phyloP scores from a whole-genome alignment of 1,140 invertebrate species.

The Megalopta genalis region DNA sequence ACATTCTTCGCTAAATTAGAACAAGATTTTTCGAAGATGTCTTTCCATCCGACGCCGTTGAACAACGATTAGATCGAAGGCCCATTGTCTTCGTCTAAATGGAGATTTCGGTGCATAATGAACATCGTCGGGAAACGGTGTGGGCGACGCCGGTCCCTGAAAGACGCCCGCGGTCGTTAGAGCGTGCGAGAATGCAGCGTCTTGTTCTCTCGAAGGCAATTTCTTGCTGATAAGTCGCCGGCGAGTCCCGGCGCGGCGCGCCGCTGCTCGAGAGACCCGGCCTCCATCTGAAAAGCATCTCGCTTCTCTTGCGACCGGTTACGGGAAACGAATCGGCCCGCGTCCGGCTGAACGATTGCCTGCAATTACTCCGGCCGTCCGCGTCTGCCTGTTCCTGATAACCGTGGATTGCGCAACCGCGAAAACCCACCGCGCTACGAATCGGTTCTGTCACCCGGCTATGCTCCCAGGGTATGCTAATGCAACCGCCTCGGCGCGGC shows the following conservation, averaged over 20 bases:
- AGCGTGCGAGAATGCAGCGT: slow-evolving; percentile 63
- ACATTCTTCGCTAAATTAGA: too few species aligned
- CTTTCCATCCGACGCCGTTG: too few species aligned
- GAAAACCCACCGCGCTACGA: background rate
- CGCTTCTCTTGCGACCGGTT: slow-evolving; percentile 8
- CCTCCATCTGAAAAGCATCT: background rate
- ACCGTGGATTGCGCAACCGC: slow-evolving; percentile 12
- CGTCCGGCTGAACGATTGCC: slow-evolving; percentile 36
- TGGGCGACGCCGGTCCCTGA: slow-evolving; percentile 22
- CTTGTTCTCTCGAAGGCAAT: slow-evolving; percentile 64
- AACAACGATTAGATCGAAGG: too few species aligned
- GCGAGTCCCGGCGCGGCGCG: slow-evolving; percentile 22
- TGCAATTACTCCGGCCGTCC: slow-evolving; percentile 28
- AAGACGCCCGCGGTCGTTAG: slow-evolving; percentile 59
- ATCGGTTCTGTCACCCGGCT: background rate
- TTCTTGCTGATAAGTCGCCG: slow-evolving; percentile 57
- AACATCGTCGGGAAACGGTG: slow-evolving; percentile 26
- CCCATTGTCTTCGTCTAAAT: too few species aligned
- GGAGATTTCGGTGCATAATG: background rate
- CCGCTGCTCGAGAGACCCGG: background rate
- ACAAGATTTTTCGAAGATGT: too few species aligned
- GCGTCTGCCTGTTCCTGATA: slow-evolving; percentile 19
- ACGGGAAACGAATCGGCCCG: slow-evolving; percentile 19
- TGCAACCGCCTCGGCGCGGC: background rate
- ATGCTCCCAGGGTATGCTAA: slow-evolving; percentile 18